Conservation (phyloP, 2,888 invertebrate species). For the Helleia helle region DNA sequence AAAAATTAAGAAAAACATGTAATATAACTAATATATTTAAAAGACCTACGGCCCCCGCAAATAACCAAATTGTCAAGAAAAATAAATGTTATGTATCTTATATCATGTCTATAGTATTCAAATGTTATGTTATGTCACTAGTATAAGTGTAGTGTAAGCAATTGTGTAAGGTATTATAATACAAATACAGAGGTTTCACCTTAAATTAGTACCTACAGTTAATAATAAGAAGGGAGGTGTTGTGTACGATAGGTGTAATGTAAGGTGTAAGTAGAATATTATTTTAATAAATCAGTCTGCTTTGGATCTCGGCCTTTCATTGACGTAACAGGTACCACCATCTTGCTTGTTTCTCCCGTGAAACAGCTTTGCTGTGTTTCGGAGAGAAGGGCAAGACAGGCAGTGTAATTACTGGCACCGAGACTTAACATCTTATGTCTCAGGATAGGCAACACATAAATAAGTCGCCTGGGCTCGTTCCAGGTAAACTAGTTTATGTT, state of each 20-base stretch:
- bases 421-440: too few species aligned
- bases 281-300: not conserved
- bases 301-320: not conserved
- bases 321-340: constrained; percentile 1
- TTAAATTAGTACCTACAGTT: not conserved
- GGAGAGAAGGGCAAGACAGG: too few species aligned
- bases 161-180: too few species aligned
- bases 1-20: not conserved
- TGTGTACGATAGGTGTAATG: not conserved
- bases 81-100: too few species aligned
- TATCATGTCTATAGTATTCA: too few species aligned
- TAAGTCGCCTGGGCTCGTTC: too few species aligned
- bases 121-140: not conserved
- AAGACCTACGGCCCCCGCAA: not conserved
- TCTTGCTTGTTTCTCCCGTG: too few species aligned
- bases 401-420: too few species aligned
- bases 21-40: not conserved
- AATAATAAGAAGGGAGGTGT: not conserved
- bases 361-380: too few species aligned
- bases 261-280: not conserved
- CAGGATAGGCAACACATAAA: too few species aligned
- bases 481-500: too few species aligned
- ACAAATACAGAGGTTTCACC: too few species aligned
- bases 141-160: not conserved
- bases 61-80: not conserved